These are phyloP conservation scores for Eristalis tenax DNA, from an alignment of 2,888 invertebrate genomes.

Conservation along the genomic window DNA sequence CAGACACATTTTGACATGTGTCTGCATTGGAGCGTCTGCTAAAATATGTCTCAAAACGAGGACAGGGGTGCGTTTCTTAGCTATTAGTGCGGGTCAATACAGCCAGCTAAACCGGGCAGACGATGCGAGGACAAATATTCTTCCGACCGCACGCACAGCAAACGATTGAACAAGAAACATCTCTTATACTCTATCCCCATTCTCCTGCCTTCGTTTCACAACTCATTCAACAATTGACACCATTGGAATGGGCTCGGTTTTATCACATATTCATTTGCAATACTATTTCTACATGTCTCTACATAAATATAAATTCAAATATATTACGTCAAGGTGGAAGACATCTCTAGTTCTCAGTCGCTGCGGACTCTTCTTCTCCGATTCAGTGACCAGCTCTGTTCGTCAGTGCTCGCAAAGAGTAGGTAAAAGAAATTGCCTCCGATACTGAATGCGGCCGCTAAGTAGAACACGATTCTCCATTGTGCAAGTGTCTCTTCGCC, in stretches of 20 bases:
- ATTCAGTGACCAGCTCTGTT: constrained; percentile 84
- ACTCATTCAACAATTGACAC: constrained; percentile 54
- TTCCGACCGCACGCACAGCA: neutral
- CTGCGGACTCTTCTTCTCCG: constrained; percentile 56
- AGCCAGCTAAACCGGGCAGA: no score
- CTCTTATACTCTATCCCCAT: neutral
- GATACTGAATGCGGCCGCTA: constrained; percentile 89
- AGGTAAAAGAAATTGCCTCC: constrained; percentile 89
- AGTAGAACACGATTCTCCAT: constrained; percentile 86
- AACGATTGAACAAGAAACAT: neutral
- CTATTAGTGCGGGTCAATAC: no score
- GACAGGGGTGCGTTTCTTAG: no score
- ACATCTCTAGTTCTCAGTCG: constrained; percentile 62
- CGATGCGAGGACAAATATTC: no score
- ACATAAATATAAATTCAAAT: constrained; percentile 27
- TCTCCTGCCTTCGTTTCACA: constrained; percentile 14
- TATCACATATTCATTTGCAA: constrained; percentile 63
- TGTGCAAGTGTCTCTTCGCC: constrained; percentile 79
- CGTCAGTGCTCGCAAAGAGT: constrained; percentile 89
- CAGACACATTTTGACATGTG: no score
- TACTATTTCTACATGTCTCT: constrained; percentile 33
- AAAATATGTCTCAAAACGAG: no score
- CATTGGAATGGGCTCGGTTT: constrained; percentile 41
- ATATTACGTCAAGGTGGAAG: constrained; percentile 61
- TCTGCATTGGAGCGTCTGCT: no score